Evolutionary conservation across 2,888 invertebrate genomes (phyloP).

Genomic region (Ichneumoninae sp.): DNA sequence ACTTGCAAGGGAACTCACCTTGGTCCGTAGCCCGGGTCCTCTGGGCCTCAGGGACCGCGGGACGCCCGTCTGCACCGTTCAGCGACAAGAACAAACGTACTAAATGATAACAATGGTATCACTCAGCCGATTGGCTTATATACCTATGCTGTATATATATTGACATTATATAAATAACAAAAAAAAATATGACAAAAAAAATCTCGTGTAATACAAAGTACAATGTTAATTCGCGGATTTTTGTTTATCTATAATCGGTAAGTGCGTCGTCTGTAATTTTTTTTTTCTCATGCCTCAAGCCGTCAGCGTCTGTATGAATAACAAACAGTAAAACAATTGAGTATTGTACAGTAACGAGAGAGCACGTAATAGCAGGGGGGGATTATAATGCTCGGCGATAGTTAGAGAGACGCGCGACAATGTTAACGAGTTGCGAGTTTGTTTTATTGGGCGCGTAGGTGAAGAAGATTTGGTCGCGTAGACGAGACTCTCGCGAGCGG

Average conservation of each 20-base stretch:
- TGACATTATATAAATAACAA: conserved; percentile 8
- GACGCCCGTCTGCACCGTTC: conserved; percentile 88
- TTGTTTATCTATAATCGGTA: background rate
- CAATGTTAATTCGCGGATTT: conserved; percentile 12
- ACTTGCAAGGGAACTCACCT: conserved; percentile 80
- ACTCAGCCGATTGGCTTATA: conserved; percentile 78
- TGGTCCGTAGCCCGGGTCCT: conserved; percentile 85
- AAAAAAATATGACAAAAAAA: background rate
- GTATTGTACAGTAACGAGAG: background rate
- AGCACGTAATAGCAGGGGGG: background rate
- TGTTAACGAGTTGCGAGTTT: conserved; percentile 39
- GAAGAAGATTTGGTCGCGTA: conserved; percentile 52
- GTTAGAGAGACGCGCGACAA: conserved; percentile 15
- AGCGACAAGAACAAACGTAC: conserved; percentile 91
- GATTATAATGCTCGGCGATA: conserved; percentile 19
- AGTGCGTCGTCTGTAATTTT: background rate
- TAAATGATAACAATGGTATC: conserved; percentile 86
- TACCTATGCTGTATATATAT: conserved; percentile 43
- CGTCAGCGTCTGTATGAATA: background rate
- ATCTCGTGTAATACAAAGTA: background rate
- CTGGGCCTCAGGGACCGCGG: conserved; percentile 81
- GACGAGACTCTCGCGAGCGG: background rate
- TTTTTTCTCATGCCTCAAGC: background rate
- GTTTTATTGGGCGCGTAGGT: conserved; percentile 65
- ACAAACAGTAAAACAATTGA: background rate